Evolutionary conservation across 2,888 invertebrate species (phyloP).

Genomic region (Malthinus flaveolus): DNA sequence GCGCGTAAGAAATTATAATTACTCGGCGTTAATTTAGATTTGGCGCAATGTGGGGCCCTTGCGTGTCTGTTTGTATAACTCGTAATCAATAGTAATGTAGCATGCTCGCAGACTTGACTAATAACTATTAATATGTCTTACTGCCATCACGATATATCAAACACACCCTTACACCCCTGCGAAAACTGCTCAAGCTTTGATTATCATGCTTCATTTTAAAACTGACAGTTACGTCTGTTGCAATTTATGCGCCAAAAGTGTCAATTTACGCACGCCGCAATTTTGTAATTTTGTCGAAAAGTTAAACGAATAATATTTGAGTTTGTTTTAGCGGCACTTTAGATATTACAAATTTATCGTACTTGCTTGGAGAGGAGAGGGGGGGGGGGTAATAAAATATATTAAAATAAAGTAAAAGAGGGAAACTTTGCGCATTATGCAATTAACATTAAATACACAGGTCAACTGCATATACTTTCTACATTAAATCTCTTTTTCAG

Average conservation of each 20-base stretch:
- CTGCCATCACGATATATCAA: constrained; percentile 53
- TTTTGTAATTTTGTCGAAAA: not conserved
- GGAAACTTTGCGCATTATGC: not conserved
- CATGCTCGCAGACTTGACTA: constrained; percentile 52
- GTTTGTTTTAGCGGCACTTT: not conserved
- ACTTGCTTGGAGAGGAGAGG: not conserved
- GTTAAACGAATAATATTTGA: too few relatives aligned
- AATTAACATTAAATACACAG: not conserved
- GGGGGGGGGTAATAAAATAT: not conserved
- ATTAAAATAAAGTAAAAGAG: constrained; percentile 1
- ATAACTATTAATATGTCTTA: constrained; percentile 55
- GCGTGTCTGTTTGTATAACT: constrained; percentile 47
- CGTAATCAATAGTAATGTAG: constrained; percentile 53
- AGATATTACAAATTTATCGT: not conserved
- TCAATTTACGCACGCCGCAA: not conserved
- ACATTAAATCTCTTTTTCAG: constrained; percentile 47
- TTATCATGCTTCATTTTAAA: constrained; percentile 39
- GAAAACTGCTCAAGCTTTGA: constrained; percentile 36
- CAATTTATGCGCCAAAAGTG: constrained; percentile 16
- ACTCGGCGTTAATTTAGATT: constrained; percentile 47
- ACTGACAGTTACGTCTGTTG: constrained; percentile 32
- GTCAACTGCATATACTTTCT: constrained; percentile 35
- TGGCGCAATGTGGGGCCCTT: constrained; percentile 49
- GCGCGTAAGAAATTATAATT: constrained; percentile 41
- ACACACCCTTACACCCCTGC: constrained; percentile 43